Conservation (phyloP, 1,140 invertebrate species). For the Melipona quadrifasciata region DNA sequence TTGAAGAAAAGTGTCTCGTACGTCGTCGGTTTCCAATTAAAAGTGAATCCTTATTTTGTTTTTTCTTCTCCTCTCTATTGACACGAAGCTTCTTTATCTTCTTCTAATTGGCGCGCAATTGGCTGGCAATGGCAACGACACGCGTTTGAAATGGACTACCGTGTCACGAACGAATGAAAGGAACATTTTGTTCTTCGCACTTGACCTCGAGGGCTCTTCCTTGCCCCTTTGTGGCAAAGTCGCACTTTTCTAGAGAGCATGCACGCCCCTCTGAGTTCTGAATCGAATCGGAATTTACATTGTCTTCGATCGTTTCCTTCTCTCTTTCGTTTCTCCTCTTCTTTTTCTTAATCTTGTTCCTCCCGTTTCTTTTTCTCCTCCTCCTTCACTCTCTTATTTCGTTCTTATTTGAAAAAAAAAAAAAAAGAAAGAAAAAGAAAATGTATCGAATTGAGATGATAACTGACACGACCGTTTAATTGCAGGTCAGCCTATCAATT, state of each 20-base stretch:
- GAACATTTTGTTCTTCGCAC: slow-evolving; percentile 41
- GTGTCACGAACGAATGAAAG: slow-evolving; percentile 22
- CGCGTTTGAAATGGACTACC: slow-evolving; percentile 24
- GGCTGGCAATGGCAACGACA: too few species aligned
- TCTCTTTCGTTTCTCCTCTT: not conserved
- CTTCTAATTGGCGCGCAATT: not conserved
- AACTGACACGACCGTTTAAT: slow-evolving; percentile 27
- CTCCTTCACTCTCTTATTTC: not conserved
- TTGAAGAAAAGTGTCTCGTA: not conserved
- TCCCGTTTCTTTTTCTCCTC: not conserved
- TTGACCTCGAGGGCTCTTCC: slow-evolving; percentile 29
- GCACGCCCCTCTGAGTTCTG: not conserved
- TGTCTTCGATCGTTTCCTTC: not conserved
- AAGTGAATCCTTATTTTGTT: not conserved
- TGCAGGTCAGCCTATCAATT: slow-evolving; percentile 96
- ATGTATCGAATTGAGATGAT: not conserved
- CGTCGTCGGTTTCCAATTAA: not conserved
- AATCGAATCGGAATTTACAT: slow-evolving; percentile 10
- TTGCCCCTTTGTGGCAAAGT: slow-evolving; percentile 25
- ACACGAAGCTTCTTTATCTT: not conserved
- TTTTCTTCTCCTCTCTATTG: too few species aligned
- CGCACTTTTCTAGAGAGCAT: not conserved
- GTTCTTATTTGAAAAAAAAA: not conserved
- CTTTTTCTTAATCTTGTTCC: too few species aligned
- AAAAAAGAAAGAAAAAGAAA: not conserved